Evolutionary conservation across 2,113 vertebrate genomes (phyloP).

Genomic region (Datnioides undecimradiatus): DNA sequence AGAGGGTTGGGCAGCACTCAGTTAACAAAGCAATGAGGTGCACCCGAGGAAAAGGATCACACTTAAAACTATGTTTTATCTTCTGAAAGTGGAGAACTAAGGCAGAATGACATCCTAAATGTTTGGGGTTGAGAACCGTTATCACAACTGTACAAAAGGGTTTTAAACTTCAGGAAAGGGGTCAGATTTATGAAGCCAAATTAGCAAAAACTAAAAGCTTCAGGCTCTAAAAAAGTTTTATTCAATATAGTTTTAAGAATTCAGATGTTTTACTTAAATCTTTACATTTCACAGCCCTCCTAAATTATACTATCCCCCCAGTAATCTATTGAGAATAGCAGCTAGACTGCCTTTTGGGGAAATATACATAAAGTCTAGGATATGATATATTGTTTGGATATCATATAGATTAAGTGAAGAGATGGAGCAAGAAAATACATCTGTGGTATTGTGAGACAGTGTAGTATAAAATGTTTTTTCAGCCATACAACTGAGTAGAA

Average conservation of each 20-base stretch:
- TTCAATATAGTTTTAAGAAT: background rate
- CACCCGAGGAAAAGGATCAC: conserved; percentile 14
- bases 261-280: background rate
- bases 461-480: background rate
- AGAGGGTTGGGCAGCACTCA: background rate
- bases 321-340: background rate
- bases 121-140: background rate
- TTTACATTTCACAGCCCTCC: background rate
- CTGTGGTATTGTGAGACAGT: background rate
- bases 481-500: background rate
- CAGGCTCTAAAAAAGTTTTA: background rate
- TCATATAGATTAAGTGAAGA: no score
- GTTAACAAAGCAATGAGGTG: conserved; percentile 35
- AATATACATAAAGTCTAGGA: background rate
- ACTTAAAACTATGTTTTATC: conserved; percentile 8
- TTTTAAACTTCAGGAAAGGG: background rate
- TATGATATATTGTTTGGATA: no score
- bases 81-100: background rate
- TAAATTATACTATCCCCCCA: no score
- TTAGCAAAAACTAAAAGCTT: background rate
- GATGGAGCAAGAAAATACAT: no score
- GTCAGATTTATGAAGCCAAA: background rate
- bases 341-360: background rate
- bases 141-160: background rate
- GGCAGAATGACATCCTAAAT: background rate